phyloP scores from a whole-genome alignment of 2,113 vertebrate genomes.

The Hydrochoerus hydrochaeris region DNA sequence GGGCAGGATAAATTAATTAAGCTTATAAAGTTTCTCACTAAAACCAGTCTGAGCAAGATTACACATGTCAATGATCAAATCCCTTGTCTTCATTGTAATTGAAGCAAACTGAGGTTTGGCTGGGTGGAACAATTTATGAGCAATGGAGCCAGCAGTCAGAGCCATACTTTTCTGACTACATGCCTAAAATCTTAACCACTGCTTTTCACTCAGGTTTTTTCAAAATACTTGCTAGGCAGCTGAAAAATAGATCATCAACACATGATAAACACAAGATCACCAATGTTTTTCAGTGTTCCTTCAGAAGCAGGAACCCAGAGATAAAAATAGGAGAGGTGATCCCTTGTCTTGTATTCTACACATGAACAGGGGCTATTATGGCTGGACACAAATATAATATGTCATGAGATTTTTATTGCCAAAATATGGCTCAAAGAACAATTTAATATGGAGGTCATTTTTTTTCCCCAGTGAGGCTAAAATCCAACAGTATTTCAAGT shows the following conservation, averaged over 20 bases:
- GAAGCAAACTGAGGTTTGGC: neutral
- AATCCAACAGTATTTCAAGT: neutral
- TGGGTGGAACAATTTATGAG: neutral
- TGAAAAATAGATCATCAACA: neutral
- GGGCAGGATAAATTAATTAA: neutral
- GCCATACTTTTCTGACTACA: neutral
- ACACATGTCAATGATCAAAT: neutral
- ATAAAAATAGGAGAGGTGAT: neutral
- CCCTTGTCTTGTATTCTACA: neutral
- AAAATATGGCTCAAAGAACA: constrained; percentile 38
- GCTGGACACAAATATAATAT: neutral
- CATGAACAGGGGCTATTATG: neutral
- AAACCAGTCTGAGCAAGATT: neutral
- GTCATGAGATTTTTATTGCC: constrained; percentile 14
- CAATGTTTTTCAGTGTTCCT: neutral
- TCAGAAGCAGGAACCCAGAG: neutral
- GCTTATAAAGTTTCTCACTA: neutral
- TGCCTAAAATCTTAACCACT: neutral
- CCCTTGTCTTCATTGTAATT: neutral
- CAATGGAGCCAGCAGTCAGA: neutral
- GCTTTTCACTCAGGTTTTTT: neutral
- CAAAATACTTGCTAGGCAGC: neutral
- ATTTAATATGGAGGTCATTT: neutral
- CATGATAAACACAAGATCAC: neutral
- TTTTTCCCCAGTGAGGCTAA: neutral